Percentiles rank a stretch among this genome's conserved stretches.
Conservation (phyloP, 2,113 vertebrate genomes). For the Hyla sarda region DNA sequence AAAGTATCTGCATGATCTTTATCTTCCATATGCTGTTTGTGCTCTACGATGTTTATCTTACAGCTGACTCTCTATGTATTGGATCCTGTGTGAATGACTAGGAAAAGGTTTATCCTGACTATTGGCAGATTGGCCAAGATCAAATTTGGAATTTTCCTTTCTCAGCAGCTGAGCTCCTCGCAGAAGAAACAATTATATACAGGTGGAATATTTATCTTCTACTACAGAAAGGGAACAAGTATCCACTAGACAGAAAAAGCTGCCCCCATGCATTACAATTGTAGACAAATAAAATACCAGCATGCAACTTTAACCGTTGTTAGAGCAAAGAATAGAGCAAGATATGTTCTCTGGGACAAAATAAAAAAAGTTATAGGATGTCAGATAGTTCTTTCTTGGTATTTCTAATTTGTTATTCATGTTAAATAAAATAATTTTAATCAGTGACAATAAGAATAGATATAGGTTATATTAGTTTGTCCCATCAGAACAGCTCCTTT, state of each 20-base stretch:
- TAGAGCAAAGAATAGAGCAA: neutral
- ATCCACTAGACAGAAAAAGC: neutral
- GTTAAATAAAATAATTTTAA: no score
- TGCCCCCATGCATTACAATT: neutral
- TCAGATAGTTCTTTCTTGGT: neutral
- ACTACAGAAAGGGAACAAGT: no score
- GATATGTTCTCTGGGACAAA: neutral
- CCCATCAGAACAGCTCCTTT: no score
- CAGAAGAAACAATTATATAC: neutral
- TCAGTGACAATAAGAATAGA: no score
- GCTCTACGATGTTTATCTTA: neutral
- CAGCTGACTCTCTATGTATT: conserved; percentile 1
- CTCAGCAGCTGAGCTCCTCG: neutral
- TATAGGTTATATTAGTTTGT: no score
- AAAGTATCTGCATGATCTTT: neutral
- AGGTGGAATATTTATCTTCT: conserved; percentile 26
- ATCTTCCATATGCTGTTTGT: neutral
- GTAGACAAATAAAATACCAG: neutral
- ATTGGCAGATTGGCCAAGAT: conserved; percentile 26
- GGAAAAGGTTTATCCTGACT: conserved; percentile 1
- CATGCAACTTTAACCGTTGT: neutral
- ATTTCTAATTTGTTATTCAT: neutral
- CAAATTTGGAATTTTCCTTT: neutral
- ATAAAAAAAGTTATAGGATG: neutral
- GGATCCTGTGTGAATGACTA: neutral